Percentiles rank a stretch among this genome's conserved stretches.
phyloP scores from a whole-genome alignment of 2,888 invertebrate genomes.

The Galerucella calmariensis region DNA sequence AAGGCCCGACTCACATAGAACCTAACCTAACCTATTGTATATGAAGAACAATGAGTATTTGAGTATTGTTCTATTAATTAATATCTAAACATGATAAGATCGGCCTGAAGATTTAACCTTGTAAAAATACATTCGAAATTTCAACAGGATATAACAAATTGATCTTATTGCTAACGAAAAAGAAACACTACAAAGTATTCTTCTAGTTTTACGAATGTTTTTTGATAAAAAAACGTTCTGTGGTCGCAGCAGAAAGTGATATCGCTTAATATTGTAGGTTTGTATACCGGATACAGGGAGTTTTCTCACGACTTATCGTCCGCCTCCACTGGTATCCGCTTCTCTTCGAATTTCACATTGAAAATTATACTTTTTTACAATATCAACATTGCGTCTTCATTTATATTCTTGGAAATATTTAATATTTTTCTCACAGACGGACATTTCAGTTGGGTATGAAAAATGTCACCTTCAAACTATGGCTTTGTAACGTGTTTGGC shows the following conservation, averaged over 20 bases:
- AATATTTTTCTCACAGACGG: neutral
- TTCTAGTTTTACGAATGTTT: conserved; percentile 1
- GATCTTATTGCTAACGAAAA: no score
- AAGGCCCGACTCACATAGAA: no score
- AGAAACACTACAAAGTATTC: neutral
- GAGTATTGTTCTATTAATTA: no score
- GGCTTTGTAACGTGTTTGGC: neutral
- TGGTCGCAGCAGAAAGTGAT: conserved; percentile 1
- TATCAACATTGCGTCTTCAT: conserved; percentile 4
- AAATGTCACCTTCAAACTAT: conserved; percentile 1
- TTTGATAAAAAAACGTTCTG: neutral
- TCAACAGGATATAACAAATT: no score
- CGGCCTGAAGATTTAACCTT: no score
- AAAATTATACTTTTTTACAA: conserved; percentile 22
- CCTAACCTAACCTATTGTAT: no score
- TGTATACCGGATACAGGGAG: conserved; percentile 16
- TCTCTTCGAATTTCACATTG: conserved; percentile 20
- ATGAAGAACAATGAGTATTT: no score
- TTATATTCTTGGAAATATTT: conserved; percentile 1
- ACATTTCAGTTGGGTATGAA: neutral
- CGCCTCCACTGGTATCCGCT: conserved; percentile 24
- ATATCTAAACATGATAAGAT: no score
- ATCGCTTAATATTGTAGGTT: conserved; percentile 7
- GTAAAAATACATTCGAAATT: no score
- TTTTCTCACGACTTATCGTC: conserved; percentile 21